These are phyloP conservation scores for Botia almorhae DNA, from an alignment of 2,797 vertebrate species.

Conservation along the genomic window DNA sequence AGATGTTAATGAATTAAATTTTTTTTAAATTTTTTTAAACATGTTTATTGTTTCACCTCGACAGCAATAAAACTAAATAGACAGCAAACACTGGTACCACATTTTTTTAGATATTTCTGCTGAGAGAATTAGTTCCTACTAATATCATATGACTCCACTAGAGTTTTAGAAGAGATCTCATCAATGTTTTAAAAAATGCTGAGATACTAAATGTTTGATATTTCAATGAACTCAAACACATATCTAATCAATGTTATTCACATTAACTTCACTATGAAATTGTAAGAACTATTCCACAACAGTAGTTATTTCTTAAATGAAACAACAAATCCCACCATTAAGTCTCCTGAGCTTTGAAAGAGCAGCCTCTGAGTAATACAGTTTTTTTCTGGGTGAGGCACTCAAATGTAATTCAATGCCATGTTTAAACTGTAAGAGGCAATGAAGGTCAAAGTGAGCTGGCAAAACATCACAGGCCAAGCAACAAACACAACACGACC, in stretches of 20 bases:
- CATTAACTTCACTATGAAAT: neutral
- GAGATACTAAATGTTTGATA: neutral
- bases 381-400: neutral
- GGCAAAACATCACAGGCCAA: conserved; percentile 31
- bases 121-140: no score
- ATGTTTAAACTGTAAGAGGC: neutral
- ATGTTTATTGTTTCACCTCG: no score
- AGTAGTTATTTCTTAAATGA: neutral
- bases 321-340: neutral
- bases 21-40: no score
- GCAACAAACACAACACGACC: conserved; percentile 28
- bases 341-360: neutral
- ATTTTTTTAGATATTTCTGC: no score
- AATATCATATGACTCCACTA: neutral
- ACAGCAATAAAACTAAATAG: no score
- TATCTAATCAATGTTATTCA: neutral
- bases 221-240: neutral
- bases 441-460: conserved; percentile 39
- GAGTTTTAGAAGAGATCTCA: neutral
- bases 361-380: neutral
- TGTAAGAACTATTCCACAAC: neutral
- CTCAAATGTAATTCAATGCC: conserved; percentile 13
- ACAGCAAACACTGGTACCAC: no score
- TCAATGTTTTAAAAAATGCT: neutral
- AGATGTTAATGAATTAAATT: no score